Percentiles rank a stretch among this genome's conserved stretches.
Conservation (phyloP, 1,140 invertebrate genomes). For the Wasmannia auropunctata region DNA sequence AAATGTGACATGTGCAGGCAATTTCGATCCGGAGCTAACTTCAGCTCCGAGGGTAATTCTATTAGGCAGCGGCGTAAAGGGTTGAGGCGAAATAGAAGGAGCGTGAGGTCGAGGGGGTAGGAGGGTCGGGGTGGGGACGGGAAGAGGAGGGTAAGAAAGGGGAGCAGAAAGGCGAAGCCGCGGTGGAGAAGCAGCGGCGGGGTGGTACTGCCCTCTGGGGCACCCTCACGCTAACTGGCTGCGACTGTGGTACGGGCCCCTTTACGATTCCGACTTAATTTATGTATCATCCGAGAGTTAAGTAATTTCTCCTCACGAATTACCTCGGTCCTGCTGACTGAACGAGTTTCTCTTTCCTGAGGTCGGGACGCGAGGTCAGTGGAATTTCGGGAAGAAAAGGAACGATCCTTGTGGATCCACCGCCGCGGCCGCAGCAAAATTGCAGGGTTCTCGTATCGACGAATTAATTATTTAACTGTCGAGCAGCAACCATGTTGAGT, state of each 20-base stretch:
- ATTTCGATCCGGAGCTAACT: conserved; percentile 85
- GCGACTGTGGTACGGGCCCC: conserved; percentile 82
- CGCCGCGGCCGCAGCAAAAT: too few species aligned
- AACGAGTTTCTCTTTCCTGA: conserved; percentile 67
- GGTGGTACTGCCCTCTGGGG: conserved; percentile 85
- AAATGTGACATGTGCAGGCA: conserved; percentile 82
- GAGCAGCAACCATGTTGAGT: background rate
- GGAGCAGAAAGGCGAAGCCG: conserved; percentile 53
- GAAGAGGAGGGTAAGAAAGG: conserved; percentile 39
- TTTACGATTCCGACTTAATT: conserved; percentile 86
- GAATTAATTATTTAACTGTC: conserved; percentile 20
- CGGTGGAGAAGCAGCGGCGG: conserved; percentile 72
- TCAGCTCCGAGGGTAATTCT: conserved; percentile 83
- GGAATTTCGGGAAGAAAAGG: conserved; percentile 9
- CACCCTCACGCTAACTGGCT: conserved; percentile 86
- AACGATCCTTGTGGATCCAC: background rate
- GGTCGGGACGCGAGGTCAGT: background rate
- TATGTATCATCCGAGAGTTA: conserved; percentile 86
- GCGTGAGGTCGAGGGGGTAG: conserved; percentile 42
- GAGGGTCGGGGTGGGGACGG: too few species aligned
- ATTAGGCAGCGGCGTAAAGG: conserved; percentile 84
- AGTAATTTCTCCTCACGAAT: conserved; percentile 85
- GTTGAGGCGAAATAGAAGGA: conserved; percentile 79
- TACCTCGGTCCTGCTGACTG: conserved; percentile 77
- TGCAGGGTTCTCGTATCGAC: background rate